Conservation (phyloP, 35 echinoderm and acorn worm genomes). For the Lytechinus variegatus region DNA sequence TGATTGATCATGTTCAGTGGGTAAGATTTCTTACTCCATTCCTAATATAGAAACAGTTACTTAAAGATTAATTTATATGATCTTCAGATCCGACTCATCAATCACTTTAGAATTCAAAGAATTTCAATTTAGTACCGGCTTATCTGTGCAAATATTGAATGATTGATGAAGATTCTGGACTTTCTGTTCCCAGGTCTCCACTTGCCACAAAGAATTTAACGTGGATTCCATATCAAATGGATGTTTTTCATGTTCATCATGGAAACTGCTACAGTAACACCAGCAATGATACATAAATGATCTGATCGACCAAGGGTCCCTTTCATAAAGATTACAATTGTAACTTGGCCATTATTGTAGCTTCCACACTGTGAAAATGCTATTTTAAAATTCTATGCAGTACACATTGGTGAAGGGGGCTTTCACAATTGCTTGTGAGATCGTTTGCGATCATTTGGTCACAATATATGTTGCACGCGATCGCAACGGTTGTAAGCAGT, state of each 20-base stretch:
- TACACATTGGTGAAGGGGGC: too few relatives aligned
- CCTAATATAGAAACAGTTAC: not conserved
- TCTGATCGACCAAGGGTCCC: too few relatives aligned
- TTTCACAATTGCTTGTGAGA: too few relatives aligned
- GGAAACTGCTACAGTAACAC: too few relatives aligned
- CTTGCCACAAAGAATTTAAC: not conserved
- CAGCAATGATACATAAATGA: too few relatives aligned
- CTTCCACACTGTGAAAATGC: too few relatives aligned
- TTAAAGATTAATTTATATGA: not conserved
- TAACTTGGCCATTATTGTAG: too few relatives aligned
- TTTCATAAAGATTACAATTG: too few relatives aligned
- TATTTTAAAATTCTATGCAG: too few relatives aligned
- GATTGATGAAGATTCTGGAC: not conserved
- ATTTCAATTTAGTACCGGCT: not conserved
- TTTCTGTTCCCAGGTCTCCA: not conserved
- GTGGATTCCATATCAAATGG: not conserved
- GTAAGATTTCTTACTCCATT: not conserved
- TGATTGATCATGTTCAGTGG: not conserved
- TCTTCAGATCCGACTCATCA: not conserved
- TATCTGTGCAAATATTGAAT: not conserved
- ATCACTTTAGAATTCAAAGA: not conserved
- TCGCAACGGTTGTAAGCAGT: too few relatives aligned
- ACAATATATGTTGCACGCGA: too few relatives aligned
- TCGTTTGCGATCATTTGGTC: too few relatives aligned
- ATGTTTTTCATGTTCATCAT: not conserved